Conservation (phyloP, 2,113 vertebrate species). For the Aspiorhynchus laticeps region DNA sequence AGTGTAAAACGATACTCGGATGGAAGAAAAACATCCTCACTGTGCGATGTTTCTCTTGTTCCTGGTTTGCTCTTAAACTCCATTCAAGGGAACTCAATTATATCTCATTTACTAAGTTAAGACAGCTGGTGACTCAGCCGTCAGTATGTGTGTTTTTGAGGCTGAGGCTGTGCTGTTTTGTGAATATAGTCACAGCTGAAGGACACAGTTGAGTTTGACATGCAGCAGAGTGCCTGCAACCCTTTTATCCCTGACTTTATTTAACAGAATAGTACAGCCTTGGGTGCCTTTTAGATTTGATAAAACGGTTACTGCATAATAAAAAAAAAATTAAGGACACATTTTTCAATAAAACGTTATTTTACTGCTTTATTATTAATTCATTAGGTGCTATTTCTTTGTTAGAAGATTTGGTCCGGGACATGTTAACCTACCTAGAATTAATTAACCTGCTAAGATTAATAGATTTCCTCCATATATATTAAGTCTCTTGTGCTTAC, state of each 20-base stretch:
- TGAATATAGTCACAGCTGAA: not conserved
- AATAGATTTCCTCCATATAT: not conserved
- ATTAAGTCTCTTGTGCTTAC: no score
- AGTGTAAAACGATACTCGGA: not conserved
- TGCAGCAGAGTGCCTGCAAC: not conserved
- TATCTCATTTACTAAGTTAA: constrained; percentile 5
- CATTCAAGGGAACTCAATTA: not conserved
- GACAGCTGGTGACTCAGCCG: constrained; percentile 5
- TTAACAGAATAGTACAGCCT: not conserved
- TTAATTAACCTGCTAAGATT: not conserved
- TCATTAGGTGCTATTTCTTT: not conserved
- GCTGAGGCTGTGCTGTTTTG: not conserved
- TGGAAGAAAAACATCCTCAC: not conserved
- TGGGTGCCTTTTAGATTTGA: constrained; percentile 8
- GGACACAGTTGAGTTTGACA: not conserved
- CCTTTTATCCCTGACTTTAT: not conserved
- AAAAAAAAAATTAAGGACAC: not conserved
- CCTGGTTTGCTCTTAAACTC: not conserved
- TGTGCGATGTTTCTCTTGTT: not conserved
- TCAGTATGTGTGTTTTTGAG: not conserved
- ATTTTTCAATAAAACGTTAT: not conserved
- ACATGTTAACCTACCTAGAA: not conserved
- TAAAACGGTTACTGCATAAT: not conserved
- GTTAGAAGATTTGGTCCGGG: not conserved
- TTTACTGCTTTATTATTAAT: not conserved